Conservation (phyloP, 2,888 invertebrate genomes). For the Schizaphis graminum region DNA sequence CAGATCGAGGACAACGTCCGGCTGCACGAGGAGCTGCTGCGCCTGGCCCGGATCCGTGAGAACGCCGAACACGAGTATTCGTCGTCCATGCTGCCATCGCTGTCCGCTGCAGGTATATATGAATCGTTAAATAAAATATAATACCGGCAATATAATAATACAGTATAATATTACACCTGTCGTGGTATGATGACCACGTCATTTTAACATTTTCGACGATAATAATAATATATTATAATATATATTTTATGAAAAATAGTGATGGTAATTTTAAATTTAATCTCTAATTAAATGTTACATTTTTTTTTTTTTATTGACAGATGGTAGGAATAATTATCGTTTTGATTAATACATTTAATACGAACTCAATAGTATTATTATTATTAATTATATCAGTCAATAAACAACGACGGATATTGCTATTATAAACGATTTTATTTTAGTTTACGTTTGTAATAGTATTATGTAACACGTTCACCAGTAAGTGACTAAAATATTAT, state of each 20-base stretch:
- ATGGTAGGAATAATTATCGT: too few relatives aligned
- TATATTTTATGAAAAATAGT: not conserved
- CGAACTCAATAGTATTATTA: not conserved
- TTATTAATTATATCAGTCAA: not conserved
- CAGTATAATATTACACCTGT: not conserved
- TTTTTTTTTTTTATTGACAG: too few relatives aligned
- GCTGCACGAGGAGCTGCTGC: constrained; percentile 73
- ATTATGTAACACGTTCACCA: not conserved
- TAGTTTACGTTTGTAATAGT: not conserved
- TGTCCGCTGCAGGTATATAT: constrained; percentile 51
- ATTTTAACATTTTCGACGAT: not conserved
- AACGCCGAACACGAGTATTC: constrained; percentile 70
- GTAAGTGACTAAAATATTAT: not conserved
- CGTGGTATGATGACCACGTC: not conserved
- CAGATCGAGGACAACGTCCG: constrained; percentile 76
- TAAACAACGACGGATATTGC: not conserved
- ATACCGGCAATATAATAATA: too few relatives aligned
- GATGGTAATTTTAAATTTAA: not conserved
- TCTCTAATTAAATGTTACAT: not conserved
- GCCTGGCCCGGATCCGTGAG: constrained; percentile 71
- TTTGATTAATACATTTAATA: too few relatives aligned
- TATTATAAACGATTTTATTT: not conserved
- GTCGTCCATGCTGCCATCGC: constrained; percentile 52
- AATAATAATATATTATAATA: not conserved
- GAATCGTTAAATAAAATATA: not conserved